Conservation (phyloP, 2,797 vertebrate genomes). For the Novumbra hubbsi region DNA sequence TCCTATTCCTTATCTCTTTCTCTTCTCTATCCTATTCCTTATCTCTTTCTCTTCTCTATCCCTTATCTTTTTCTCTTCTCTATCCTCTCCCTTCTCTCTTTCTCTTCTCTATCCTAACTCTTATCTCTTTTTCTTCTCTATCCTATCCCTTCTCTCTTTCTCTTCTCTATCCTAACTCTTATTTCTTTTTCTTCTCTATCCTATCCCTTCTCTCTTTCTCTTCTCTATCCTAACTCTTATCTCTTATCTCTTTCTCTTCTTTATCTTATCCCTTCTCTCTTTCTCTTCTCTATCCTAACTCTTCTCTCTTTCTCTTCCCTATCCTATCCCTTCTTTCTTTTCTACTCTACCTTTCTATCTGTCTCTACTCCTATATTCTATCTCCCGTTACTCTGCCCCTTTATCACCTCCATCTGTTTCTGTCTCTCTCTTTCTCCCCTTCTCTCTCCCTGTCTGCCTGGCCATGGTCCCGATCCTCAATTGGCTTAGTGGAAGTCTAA, state of each 20-base stretch:
- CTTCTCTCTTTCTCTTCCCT: conserved; percentile 22
- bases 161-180: neutral
- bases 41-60: too few relatives aligned
- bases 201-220: conserved; percentile 5
- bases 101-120: too few relatives aligned
- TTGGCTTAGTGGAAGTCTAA: conserved; percentile 73
- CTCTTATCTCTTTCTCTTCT: neutral
- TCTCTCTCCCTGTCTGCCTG: conserved; percentile 56
- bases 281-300: too few relatives aligned
- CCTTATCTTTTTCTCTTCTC: too few relatives aligned
- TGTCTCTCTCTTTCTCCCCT: conserved; percentile 12
- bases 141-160: neutral
- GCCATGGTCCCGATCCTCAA: conserved; percentile 61
- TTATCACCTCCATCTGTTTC: conserved; percentile 14
- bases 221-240: too few relatives aligned
- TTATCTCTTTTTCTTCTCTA: neutral
- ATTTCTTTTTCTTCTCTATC: neutral
- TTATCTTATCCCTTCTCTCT: too few relatives aligned
- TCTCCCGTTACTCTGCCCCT: neutral
- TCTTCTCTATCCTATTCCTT: too few relatives aligned
- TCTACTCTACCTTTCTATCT: conserved; percentile 29
- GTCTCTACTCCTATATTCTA: neutral
- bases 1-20: too few relatives aligned
- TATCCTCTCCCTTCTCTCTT: too few relatives aligned
- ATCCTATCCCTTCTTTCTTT: conserved; percentile 10